Evolutionary conservation across 1,140 invertebrate genomes (phyloP).

Genomic region (Elysia chlorotica): DNA sequence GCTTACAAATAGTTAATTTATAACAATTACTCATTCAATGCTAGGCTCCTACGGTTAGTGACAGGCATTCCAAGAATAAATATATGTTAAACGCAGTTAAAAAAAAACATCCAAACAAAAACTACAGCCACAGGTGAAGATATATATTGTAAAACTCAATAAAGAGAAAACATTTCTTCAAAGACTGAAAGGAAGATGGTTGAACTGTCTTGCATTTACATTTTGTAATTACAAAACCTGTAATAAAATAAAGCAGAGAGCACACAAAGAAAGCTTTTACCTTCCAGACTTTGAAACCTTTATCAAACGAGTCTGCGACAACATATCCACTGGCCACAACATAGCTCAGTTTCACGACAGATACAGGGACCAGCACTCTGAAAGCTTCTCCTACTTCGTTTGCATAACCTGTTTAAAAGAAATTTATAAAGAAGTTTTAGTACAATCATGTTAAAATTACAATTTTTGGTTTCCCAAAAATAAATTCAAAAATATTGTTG

Average conservation of each 20-base stretch:
- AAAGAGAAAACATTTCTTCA: no score
- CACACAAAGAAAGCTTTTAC: slow-evolving; percentile 63
- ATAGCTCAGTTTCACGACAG: slow-evolving; percentile 79
- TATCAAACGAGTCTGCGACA: slow-evolving; percentile 83
- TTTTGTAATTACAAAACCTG: no score
- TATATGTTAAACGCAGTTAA: not conserved
- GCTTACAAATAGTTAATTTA: not conserved
- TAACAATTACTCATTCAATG: not conserved
- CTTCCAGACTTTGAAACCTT: slow-evolving; percentile 73
- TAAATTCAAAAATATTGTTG: not conserved
- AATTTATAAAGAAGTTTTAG: not conserved
- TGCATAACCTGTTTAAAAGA: slow-evolving; percentile 77
- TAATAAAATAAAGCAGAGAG: no score
- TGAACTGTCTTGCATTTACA: no score
- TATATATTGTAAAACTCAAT: no score
- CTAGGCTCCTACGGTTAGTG: not conserved
- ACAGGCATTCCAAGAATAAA: not conserved
- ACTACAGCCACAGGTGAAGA: no score
- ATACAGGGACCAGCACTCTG: slow-evolving; percentile 75
- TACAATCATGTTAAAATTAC: no score
- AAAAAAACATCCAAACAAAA: no score
- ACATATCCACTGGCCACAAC: slow-evolving; percentile 83
- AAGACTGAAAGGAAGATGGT: no score
- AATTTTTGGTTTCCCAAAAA: no score
- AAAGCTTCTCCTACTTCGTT: slow-evolving; percentile 97